Evolutionary conservation across 2,888 invertebrate species (phyloP).

Genomic region (Lobophora halterata): DNA sequence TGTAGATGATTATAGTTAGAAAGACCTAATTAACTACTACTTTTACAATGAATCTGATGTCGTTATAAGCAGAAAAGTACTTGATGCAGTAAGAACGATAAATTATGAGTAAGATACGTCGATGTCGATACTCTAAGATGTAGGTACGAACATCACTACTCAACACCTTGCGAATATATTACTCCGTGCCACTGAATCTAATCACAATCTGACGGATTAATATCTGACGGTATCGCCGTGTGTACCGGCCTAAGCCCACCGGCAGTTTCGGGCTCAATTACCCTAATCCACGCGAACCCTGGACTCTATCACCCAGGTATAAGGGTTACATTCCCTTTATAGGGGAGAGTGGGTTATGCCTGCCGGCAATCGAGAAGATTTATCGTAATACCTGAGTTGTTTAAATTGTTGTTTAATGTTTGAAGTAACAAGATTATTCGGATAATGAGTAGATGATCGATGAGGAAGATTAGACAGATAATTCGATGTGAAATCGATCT

Average conservation of each 20-base stretch:
- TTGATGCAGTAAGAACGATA: no score
- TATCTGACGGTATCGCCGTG: conserved; percentile 61
- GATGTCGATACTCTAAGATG: conserved; percentile 35
- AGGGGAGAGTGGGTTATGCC: conserved; percentile 48
- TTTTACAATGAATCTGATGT: no score
- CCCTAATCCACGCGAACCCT: background rate
- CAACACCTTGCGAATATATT: conserved; percentile 74
- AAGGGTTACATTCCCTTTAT: conserved; percentile 34
- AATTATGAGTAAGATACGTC: no score
- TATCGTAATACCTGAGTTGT: conserved; percentile 71
- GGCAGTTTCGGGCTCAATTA: conserved; percentile 49
- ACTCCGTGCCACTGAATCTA: conserved; percentile 78
- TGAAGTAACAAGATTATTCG: conserved; percentile 55
- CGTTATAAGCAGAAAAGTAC: no score
- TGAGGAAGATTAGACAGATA: conserved; percentile 21
- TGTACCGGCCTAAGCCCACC: conserved; percentile 56
- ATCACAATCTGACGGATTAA: conserved; percentile 78
- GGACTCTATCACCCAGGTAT: conserved; percentile 27
- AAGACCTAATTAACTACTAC: no score
- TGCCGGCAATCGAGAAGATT: conserved; percentile 64
- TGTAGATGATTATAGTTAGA: no score
- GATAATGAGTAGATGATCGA: conserved; percentile 39
- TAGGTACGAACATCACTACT: conserved; percentile 29
- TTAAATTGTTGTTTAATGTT: conserved; percentile 70
- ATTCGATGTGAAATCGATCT: conserved; percentile 17